Base-by-base conservation (phyloP, 2,113 vertebrate species). In the Dipodomys stephensi region DNA sequence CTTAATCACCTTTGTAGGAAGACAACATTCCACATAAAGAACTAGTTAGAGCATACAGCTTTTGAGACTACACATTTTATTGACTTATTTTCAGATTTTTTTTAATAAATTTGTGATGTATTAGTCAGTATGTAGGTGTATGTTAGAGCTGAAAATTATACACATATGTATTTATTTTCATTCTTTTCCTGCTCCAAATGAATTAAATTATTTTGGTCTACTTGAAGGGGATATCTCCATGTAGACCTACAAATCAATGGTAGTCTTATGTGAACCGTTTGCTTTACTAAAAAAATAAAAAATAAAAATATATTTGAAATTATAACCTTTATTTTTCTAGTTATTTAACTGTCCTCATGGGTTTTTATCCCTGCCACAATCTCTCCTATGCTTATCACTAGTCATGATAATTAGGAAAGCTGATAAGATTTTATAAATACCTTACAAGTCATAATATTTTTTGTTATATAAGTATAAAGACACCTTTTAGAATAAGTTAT, bases 341-440 rank as follows among this genome's bases (percentile, higher is more conserved):
- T 68, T n/a, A 19, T 13, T 32, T 35, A n/a, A 30, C 39, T 62
- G 7, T 1, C 1, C 4, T 72, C 73, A 25, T 12, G 20, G 18
- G 12, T 46, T 57, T 25, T 62, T 78, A 53, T 57, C 6, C 44
- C 35, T 88, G 39, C 18, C 46, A 53, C 23, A 49, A 80, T 83
- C 7, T 57, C 2, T 39, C 27, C 10, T 62, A 69, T 71, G 10
- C 68, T 57, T 68, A 69, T 30, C 27, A 9, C 72, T 83, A 67
- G 20, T 93, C 67, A 80, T 89, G 39, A 88, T 71, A 44, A 53
- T 91, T 82, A 76, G 20, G 25, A 30, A 94, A 72, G 62, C 92
- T 92, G 87, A 0, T 0, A 74, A 6, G 64, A 92, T 57, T 95
- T 92, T 97, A 91, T 78, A 92, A 94, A 93, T 76, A 30, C 78